Evolutionary conservation across 2,113 vertebrate genomes (phyloP).

Genomic region (Centropus bengalensis): DNA sequence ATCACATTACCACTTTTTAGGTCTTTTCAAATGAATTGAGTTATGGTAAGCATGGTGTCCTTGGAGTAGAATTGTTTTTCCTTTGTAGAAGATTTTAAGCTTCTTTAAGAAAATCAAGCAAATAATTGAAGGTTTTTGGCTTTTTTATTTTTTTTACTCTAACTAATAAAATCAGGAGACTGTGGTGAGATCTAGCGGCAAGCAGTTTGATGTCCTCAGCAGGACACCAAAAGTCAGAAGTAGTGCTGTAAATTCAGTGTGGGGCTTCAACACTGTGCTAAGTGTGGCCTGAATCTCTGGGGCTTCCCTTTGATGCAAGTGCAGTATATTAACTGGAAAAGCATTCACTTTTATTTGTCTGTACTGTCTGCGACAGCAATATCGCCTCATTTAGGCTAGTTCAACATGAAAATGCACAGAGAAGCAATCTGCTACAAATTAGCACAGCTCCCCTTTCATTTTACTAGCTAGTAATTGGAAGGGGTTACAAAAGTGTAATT

Average conservation of each 20-base stretch:
- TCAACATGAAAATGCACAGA: slow-evolving; percentile 80
- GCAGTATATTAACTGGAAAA: slow-evolving; percentile 85
- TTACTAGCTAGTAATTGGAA: slow-evolving; percentile 88
- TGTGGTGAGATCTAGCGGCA: slow-evolving; percentile 80
- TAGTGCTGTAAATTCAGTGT: slow-evolving; percentile 85
- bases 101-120: slow-evolving; percentile 37
- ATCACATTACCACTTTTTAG: not conserved
- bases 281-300: slow-evolving; percentile 78
- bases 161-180: slow-evolving; percentile 84
- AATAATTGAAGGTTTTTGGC: slow-evolving; percentile 14
- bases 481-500: slow-evolving; percentile 85
- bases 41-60: not conserved
- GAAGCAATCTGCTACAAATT: slow-evolving; percentile 89
- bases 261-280: slow-evolving; percentile 78
- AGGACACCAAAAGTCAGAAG: slow-evolving; percentile 84
- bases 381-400: slow-evolving; percentile 79
- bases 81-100: not conserved
- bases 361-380: slow-evolving; percentile 83
- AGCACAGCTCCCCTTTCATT: slow-evolving; percentile 84
- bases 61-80: not conserved
- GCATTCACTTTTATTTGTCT: slow-evolving; percentile 88
- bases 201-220: slow-evolving; percentile 85
- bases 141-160: slow-evolving; percentile 6
- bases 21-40: not conserved
- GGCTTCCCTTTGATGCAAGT: slow-evolving; percentile 87